These are phyloP conservation scores for Calosoma granatense DNA, from an alignment of 1,140 invertebrate genomes.

Conservation along the genomic window DNA sequence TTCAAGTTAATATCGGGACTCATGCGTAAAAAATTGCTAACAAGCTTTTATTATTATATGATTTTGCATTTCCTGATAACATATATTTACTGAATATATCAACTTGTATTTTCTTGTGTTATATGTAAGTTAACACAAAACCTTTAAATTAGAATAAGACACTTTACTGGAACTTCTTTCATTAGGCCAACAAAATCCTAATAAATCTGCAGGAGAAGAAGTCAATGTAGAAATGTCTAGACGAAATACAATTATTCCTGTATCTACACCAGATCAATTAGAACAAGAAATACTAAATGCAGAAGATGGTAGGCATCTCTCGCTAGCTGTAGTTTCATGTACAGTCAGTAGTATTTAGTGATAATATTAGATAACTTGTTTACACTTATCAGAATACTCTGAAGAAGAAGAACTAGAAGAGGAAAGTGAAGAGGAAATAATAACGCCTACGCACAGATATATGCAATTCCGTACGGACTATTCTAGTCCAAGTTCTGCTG, in stretches of 20 bases:
- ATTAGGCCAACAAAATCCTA: constrained; percentile 1
- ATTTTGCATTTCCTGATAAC: constrained; percentile 9
- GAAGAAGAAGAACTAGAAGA: constrained; percentile 29
- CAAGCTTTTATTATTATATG: not conserved
- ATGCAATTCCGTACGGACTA: too few relatives aligned
- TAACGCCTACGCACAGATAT: too few relatives aligned
- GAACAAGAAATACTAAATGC: constrained; percentile 20
- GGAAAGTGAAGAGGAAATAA: constrained; percentile 23
- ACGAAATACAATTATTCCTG: constrained; percentile 37
- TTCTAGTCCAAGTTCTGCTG: too few relatives aligned
- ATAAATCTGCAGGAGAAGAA: constrained; percentile 18
- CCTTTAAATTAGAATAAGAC: too few relatives aligned
- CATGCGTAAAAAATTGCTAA: too few relatives aligned
- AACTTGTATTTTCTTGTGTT: too few relatives aligned
- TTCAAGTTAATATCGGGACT: too few relatives aligned
- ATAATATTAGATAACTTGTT: constrained; percentile 10
- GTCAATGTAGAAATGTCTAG: constrained; percentile 28
- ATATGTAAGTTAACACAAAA: too few relatives aligned
- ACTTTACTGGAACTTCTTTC: too few relatives aligned
- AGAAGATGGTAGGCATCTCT: constrained; percentile 26
- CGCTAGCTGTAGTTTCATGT: too few relatives aligned
- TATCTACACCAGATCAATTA: constrained; percentile 32
- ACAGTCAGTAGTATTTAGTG: too few relatives aligned
- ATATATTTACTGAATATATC: not conserved
- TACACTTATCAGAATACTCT: constrained; percentile 24